phyloP scores from a whole-genome alignment of 2,113 vertebrate genomes.

The Osmerus mordax region DNA sequence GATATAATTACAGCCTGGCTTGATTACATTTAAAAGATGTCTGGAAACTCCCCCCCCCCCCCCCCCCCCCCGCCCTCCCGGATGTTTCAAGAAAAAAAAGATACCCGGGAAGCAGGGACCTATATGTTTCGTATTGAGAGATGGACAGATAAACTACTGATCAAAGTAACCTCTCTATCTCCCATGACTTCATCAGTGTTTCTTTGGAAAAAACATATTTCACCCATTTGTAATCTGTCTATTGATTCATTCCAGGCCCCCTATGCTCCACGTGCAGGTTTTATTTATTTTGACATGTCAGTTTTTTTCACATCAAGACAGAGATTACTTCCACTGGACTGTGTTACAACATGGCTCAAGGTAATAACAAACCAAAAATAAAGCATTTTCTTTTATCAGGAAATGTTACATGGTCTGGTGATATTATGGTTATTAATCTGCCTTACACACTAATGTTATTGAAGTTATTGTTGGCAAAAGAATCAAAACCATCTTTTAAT shows the following conservation, averaged over 20 bases:
- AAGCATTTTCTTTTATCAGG: background rate
- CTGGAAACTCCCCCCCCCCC: too few relatives aligned
- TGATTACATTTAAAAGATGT: slow-evolving; percentile 60
- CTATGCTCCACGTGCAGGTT: too few relatives aligned
- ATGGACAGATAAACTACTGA: too few relatives aligned
- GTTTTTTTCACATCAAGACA: too few relatives aligned
- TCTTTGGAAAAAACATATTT: slow-evolving; percentile 25
- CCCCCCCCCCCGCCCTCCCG: slow-evolving; percentile 4
- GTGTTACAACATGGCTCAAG: too few relatives aligned
- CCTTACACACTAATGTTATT: slow-evolving; percentile 25
- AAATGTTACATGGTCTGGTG: background rate
- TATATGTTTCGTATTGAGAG: background rate
- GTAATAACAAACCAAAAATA: too few relatives aligned
- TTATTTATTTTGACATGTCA: too few relatives aligned
- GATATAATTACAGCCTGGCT: slow-evolving; percentile 61
- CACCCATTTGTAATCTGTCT: background rate
- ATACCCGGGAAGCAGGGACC: slow-evolving; percentile 29
- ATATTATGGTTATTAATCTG: background rate
- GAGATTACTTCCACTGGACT: too few relatives aligned
- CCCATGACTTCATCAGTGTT: slow-evolving; percentile 5
- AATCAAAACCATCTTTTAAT: slow-evolving; percentile 32
- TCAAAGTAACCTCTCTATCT: background rate
- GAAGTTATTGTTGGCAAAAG: slow-evolving; percentile 32
- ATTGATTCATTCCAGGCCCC: background rate
- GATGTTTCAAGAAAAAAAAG: slow-evolving; percentile 62